phyloP scores from a whole-genome alignment of 1,140 invertebrate genomes.

The Euglossa dilemma region DNA sequence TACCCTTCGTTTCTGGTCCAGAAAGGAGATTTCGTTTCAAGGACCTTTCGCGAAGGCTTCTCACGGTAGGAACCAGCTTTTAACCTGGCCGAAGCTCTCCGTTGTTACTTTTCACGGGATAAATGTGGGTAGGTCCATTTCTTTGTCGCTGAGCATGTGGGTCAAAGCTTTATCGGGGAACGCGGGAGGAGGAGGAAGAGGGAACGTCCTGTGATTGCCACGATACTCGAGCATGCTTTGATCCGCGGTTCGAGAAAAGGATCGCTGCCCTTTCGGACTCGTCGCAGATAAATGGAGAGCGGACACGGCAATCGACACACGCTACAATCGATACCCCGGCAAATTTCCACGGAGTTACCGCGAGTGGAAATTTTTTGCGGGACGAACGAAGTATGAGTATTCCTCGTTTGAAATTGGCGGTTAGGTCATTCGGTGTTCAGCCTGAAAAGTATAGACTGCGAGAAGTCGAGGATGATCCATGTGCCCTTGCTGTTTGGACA shows the following conservation, averaged over 20 bases:
- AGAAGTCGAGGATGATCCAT: background rate
- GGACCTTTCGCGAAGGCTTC: background rate
- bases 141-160: conserved; percentile 38
- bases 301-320: background rate
- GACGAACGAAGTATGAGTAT: background rate
- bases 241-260: background rate
- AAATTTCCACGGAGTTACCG: background rate
- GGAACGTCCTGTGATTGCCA: conserved; percentile 10
- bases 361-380: background rate
- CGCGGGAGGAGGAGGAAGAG: too few relatives aligned
- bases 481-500: background rate
- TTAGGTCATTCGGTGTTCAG: background rate
- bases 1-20: background rate
- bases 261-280: background rate
- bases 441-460: background rate
- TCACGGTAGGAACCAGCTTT: background rate
- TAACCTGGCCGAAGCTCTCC: too few relatives aligned
- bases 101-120: background rate
- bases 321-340: background rate
- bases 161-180: conserved; percentile 42
- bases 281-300: background rate
- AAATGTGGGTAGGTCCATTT: conserved; percentile 23
- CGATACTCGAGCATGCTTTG: conserved; percentile 9
- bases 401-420: background rate
- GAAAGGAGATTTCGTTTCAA: background rate